A percentile compares a stretch with the other conserved stretches of the same genome.
These are phyloP conservation scores for Platysteira castanea DNA, from an alignment of 2,113 vertebrate genomes.

Conservation along the genomic window DNA sequence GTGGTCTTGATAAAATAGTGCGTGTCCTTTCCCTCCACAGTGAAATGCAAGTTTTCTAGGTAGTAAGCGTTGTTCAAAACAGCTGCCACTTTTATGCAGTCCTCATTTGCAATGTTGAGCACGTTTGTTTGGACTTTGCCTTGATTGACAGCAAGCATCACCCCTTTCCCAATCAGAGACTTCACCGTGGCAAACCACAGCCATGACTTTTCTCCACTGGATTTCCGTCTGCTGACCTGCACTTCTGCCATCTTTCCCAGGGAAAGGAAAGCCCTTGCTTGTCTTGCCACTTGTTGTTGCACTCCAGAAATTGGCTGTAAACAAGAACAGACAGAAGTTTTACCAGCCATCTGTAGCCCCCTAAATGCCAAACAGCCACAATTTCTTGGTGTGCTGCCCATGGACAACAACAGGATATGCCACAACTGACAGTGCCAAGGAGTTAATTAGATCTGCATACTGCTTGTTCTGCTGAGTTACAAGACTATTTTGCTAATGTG, in stretches of 20 bases:
- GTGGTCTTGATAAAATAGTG: constrained; percentile 97
- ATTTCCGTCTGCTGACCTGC: constrained; percentile 79
- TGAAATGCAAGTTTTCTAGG: constrained; percentile 95
- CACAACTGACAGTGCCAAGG: neutral
- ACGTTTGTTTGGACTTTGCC: constrained; percentile 92
- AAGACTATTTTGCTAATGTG: neutral
- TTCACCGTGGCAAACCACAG: constrained; percentile 93
- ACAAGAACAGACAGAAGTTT: constrained; percentile 70
- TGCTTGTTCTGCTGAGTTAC: constrained; percentile 12
- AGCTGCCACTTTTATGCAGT: constrained; percentile 96
- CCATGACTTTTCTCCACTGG: constrained; percentile 86
- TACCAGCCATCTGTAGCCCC: constrained; percentile 27
- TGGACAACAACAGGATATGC: constrained; percentile 10
- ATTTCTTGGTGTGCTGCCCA: constrained; percentile 9
- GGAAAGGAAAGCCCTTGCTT: constrained; percentile 90
- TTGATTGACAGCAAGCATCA: constrained; percentile 95
- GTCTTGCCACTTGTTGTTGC: constrained; percentile 92
- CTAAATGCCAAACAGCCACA: neutral
- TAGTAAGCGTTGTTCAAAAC: constrained; percentile 96
- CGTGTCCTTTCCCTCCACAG: constrained; percentile 90
- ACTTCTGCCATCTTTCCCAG: constrained; percentile 92
- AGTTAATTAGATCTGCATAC: constrained; percentile 59
- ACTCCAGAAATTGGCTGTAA: constrained; percentile 94
- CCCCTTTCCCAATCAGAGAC: constrained; percentile 92
- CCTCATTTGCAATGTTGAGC: constrained; percentile 94